Evolutionary conservation across 2,797 vertebrate genomes (phyloP).

Genomic region (Clamator glandarius): DNA sequence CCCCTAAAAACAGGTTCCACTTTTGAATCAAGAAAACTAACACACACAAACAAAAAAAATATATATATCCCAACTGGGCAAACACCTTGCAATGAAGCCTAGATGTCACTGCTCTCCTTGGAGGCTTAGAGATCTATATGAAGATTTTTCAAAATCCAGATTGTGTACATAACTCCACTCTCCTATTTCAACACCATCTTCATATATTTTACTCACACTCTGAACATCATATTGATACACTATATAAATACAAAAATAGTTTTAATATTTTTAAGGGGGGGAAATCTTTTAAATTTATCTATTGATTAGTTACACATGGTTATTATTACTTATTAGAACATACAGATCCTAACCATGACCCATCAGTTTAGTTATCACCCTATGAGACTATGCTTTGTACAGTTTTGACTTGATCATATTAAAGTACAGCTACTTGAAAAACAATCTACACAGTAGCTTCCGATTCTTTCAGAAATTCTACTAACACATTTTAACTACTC

Average conservation of each 20-base stretch:
- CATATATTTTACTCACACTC: neutral
- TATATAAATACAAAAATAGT: neutral
- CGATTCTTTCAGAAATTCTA: neutral
- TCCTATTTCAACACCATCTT: neutral
- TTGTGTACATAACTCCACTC: neutral
- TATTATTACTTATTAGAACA: neutral
- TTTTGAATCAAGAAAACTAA: neutral
- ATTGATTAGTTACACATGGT: neutral
- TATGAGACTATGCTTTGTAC: neutral
- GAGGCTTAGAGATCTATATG: neutral
- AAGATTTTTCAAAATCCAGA: neutral
- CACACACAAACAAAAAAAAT: neutral
- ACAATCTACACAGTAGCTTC: neutral
- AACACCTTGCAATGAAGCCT: neutral
- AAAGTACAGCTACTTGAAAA: neutral
- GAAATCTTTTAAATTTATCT: neutral
- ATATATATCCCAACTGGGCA: fast-evolving
- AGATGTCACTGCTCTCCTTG: neutral
- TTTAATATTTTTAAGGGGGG: neutral
- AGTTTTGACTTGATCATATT: neutral
- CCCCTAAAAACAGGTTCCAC: neutral
- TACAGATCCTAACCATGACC: neutral
- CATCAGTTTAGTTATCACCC: neutral
- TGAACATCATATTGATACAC: neutral
- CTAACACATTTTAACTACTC: neutral